Base-by-base conservation (phyloP, 2,888 invertebrate species). In the Scelioninae gen. 1 region DNA sequence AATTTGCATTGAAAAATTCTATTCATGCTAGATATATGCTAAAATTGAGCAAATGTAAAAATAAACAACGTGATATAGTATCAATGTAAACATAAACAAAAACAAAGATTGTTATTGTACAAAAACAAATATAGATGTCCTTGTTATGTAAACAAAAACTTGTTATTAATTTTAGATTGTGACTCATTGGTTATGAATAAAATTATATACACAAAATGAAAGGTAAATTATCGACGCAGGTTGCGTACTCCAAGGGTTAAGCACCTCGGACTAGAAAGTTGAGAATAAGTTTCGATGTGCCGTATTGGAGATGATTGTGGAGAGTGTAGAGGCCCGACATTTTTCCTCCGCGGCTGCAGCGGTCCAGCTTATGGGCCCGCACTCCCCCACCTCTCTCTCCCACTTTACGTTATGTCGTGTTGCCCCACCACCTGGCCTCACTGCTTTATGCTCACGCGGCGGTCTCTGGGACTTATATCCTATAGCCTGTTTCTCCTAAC, bases 291-390 rank as follows among this genome's bases (percentile, higher is more conserved):
- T 55, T 69, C 71, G 79, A 81, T 60, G 84, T 79, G 80, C 86
- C 86, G 85, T 83, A 84, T 80, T 77, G 84, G 85, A 83, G 79
- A 87, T 84, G 85, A 84, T 85, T 85, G 84, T 82, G 85, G 85
- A 81, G 85, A 87, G 87, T 86, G 87, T 88, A 86, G 88, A 86
- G 84, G 84, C 76, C 85, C 76, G 82, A 84, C 80, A 89, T 90
- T 90, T 91, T 90, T 88, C 87, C 86, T n/a, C 80, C 88, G 88
- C 87, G 88, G 89, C 89, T 88, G 65, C 85, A 80, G 84, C 84
- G 86, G 86, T 85, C 85, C 88, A 83, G 85, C 84, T 65, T 45
- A 13, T 56, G 75, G 81, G 58, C 68, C 84, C 68, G 31, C 16
- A 31, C 71, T 66, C 49, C 56, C 77, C 66, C 76, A 56, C 81